Evolutionary conservation across 1,140 invertebrate genomes (phyloP).

Genomic region (Plectrocnemia conspersa): DNA sequence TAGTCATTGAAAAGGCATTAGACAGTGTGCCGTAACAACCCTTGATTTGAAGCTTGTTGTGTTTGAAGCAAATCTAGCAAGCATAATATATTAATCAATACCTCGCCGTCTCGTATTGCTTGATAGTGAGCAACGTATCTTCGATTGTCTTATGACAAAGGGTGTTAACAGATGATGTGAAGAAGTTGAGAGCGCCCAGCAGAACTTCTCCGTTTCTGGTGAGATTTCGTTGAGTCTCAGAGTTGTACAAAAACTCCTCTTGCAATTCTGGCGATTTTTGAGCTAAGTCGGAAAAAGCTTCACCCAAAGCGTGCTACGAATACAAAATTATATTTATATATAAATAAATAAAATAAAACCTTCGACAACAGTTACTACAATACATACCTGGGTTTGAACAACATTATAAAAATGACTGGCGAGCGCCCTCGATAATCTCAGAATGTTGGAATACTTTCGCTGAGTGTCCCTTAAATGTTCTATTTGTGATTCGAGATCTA

Average conservation of each 20-base stretch:
- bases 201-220: slow-evolving; percentile 92
- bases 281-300: slow-evolving; percentile 90
- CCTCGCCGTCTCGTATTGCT: slow-evolving; percentile 89
- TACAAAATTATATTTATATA: slow-evolving; percentile 9
- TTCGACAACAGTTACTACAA: background rate
- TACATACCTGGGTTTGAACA: slow-evolving; percentile 68
- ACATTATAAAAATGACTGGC: slow-evolving; percentile 86
- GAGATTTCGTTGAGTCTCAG: slow-evolving; percentile 88
- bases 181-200: slow-evolving; percentile 89
- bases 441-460: slow-evolving; percentile 84
- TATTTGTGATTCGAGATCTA: slow-evolving; percentile 89
- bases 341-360: slow-evolving; percentile 4
- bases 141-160: slow-evolving; percentile 96
- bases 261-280: slow-evolving; percentile 93
- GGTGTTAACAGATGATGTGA: slow-evolving; percentile 92
- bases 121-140: slow-evolving; percentile 88
- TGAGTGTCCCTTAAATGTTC: slow-evolving; percentile 90
- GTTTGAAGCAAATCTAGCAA: too few species aligned
- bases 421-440: slow-evolving; percentile 77
- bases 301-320: slow-evolving; percentile 69
- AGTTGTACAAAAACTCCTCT: slow-evolving; percentile 92
- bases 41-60: too few species aligned
- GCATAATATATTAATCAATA: too few species aligned
- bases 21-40: too few species aligned
- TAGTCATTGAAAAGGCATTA: too few species aligned